Conservation (phyloP, 1,140 invertebrate species). For the Acromyrmex echinatior region DNA sequence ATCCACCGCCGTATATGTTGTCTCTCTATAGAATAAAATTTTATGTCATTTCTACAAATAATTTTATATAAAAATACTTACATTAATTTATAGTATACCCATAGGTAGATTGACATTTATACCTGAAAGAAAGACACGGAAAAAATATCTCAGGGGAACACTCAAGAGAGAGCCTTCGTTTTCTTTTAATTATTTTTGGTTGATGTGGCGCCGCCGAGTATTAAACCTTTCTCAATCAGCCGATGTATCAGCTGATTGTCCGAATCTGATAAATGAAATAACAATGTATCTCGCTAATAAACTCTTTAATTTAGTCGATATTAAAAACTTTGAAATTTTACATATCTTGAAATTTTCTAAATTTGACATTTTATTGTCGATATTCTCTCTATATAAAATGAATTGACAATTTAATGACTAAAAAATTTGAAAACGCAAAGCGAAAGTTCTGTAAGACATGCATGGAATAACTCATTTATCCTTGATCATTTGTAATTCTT, state of each 20-base stretch:
- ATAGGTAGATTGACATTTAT: not conserved
- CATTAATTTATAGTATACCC: not conserved
- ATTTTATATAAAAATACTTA: conserved; percentile 35
- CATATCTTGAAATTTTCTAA: not conserved
- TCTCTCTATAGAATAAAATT: conserved; percentile 9
- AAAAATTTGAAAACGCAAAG: not conserved
- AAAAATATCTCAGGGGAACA: not conserved
- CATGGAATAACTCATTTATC: not conserved
- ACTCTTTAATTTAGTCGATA: not conserved
- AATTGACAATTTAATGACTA: not conserved
- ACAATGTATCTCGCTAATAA: not conserved
- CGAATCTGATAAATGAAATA: conserved; percentile 3
- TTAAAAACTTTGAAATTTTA: not conserved
- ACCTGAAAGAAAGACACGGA: conserved; percentile 33
- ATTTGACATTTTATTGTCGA: not conserved
- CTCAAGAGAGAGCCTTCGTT: not conserved
- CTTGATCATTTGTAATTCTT: not conserved
- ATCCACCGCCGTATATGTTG: conserved; percentile 5
- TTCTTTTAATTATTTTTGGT: conserved; percentile 14
- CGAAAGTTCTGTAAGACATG: not conserved
- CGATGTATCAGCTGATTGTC: conserved; percentile 26
- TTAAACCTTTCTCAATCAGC: conserved; percentile 10
- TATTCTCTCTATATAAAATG: not conserved
- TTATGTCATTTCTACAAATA: not conserved
- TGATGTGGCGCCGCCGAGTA: conserved; percentile 8